Percentiles rank a stretch among this genome's conserved stretches.
Evolutionary conservation across 2,113 vertebrate species (phyloP).

Genomic region (Sphyrna mokarran): DNA sequence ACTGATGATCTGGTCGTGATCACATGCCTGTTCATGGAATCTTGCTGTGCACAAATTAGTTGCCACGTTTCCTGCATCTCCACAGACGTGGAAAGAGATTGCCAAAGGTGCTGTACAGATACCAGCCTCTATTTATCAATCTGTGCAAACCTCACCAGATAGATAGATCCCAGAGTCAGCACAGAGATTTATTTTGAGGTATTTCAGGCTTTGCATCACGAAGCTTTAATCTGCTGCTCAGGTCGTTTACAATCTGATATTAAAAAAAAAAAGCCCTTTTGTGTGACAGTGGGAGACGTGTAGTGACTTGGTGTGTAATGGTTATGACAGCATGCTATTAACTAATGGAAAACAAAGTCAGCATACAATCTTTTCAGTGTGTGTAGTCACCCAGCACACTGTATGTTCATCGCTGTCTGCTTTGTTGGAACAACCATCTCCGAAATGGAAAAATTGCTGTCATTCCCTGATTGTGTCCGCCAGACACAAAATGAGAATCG

Average conservation of each 20-base stretch:
- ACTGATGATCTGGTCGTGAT: not conserved
- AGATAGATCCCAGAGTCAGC: not conserved
- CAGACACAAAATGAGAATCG: not conserved
- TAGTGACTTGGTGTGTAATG: not conserved
- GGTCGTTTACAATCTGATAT: not conserved
- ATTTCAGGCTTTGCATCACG: not conserved
- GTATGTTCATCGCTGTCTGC: not conserved
- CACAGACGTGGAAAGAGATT: not conserved
- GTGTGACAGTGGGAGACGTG: not conserved
- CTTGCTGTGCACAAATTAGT: not conserved
- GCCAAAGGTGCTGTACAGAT: not conserved
- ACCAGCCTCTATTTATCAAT: not conserved
- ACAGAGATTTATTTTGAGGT: not conserved
- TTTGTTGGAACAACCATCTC: not conserved
- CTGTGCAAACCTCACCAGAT: not conserved
- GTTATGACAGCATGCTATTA: not conserved
- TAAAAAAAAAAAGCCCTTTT: not conserved
- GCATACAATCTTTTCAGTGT: not conserved
- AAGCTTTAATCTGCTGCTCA: not conserved
- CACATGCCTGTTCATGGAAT: not conserved
- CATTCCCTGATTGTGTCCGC: not conserved
- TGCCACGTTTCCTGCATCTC: not conserved
- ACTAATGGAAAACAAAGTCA: not conserved
- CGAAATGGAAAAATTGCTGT: not conserved
- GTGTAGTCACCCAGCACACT: not conserved